phyloP scores from a whole-genome alignment of 1,140 invertebrate genomes.

The Dryas iulia region DNA sequence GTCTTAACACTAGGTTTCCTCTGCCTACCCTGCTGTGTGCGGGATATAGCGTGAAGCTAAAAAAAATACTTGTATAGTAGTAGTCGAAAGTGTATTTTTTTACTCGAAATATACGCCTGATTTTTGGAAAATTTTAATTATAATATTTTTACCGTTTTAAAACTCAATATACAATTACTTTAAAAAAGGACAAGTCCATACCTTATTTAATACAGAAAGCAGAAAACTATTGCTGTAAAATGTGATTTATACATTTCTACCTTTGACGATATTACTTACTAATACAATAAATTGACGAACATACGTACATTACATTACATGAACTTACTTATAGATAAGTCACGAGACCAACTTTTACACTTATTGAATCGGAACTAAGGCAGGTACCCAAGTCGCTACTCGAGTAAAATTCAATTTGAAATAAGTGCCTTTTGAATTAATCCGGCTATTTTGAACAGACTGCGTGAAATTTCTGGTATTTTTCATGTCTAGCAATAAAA shows the following conservation, averaged over 20 bases:
- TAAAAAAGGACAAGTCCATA: too few species aligned
- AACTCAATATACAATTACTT: neutral
- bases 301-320: neutral
- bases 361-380: slow-evolving; percentile 64
- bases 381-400: slow-evolving; percentile 46
- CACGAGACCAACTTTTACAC: slow-evolving; percentile 51
- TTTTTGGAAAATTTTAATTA: neutral
- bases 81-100: too few species aligned
- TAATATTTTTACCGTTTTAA: neutral
- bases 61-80: too few species aligned
- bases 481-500: slow-evolving; percentile 77
- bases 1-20: too few species aligned
- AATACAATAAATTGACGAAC: neutral
- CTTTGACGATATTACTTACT: neutral
- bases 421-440: slow-evolving; percentile 79
- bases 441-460: slow-evolving; percentile 73
- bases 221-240: too few species aligned
- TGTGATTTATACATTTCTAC: too few species aligned
- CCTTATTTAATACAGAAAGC: too few species aligned
- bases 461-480: slow-evolving; percentile 77
- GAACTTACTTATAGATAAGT: too few species aligned
- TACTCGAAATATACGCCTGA: too few species aligned
- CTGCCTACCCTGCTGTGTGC: too few species aligned
- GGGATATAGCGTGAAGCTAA: too few species aligned
- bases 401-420: slow-evolving; percentile 76